Base-by-base conservation (phyloP, 2,888 invertebrate genomes). In the Himalopsyche kuldschensis region DNA sequence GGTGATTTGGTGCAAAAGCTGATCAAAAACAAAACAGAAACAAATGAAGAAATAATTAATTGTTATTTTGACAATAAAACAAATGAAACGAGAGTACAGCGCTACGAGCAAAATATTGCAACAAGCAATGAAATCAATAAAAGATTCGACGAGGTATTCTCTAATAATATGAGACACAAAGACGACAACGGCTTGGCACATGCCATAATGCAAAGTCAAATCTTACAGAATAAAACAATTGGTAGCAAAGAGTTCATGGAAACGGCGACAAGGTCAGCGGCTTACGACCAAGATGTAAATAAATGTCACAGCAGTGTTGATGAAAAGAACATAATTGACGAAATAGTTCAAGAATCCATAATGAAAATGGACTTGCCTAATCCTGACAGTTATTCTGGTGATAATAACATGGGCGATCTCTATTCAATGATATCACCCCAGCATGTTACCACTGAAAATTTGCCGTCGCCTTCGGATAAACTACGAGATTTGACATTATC, bases 391-490 rank as follows among this genome's bases (percentile, higher is more conserved):
- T 69, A 69, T 69, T 35, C 82, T 11, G 55, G 77, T 4, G 32
- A 55, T 48, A 41, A 77, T 4, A 32, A n/a, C 10, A 81, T 79
- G 8, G 35, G 55, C n/a, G 83, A 86, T 48, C 63, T 83, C n/a
- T 85, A 85, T 82, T 80, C 83, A 6, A 84, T 86, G 84, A 84
- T 86, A 35, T 86, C 87, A 17, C 78, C 82, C 0, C 80, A 84
- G 27, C 80, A 78, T 46, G 30, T 69, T 27, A 78, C 91, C 81
- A 90, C 92, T 75, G 92, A 92, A 86, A 93, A 91, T 88, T 89
- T 93, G 20, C 93, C 93, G 82, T 94, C 95, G 3, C 94, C 95
- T 11, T 93, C 94, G 41, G 92, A 93, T 87, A 93, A 94, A 86
- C 90, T 95, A 85, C 93, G 94, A 89, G 94, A 94, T 86, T 90